A percentile compares a stretch with the other conserved stretches of the same genome.
phyloP scores from a whole-genome alignment of 1,140 invertebrate genomes.

The Agraylea sexmaculata region DNA sequence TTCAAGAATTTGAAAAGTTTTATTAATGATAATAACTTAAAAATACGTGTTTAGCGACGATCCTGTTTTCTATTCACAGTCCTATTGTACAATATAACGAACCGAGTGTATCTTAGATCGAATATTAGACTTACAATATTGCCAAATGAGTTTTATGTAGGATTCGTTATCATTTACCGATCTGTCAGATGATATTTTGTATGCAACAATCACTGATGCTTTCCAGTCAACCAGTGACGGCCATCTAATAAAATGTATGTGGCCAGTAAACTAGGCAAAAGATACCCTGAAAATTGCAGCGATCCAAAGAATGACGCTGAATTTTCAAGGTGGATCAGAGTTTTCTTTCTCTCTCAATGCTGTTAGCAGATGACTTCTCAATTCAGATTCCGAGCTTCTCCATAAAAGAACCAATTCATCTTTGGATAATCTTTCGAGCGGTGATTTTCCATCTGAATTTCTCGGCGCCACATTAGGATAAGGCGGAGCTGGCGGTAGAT shows the following conservation, averaged over 20 bases:
- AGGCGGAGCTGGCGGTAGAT: constrained; percentile 43
- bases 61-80: too few relatives aligned
- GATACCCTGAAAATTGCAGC: too few relatives aligned
- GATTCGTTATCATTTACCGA: constrained; percentile 17
- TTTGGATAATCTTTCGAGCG: constrained; percentile 49
- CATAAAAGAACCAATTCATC: constrained; percentile 58
- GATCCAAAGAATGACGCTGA: constrained; percentile 1
- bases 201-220: constrained; percentile 9
- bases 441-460: constrained; percentile 38
- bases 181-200: constrained; percentile 13
- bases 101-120: too few relatives aligned
- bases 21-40: too few relatives aligned
- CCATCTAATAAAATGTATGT: constrained; percentile 17
- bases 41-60: too few relatives aligned
- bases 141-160: constrained; percentile 15
- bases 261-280: too few relatives aligned
- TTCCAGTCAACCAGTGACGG: constrained; percentile 11
- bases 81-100: too few relatives aligned
- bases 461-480: constrained; percentile 41
- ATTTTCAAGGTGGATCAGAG: constrained; percentile 32
- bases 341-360: constrained; percentile 51
- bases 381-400: constrained; percentile 58
- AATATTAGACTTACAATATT: too few relatives aligned
- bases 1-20: too few relatives aligned
- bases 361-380: constrained; percentile 49